Evolutionary conservation across 2,888 invertebrate species (phyloP).

Genomic region (Agrilus mali): DNA sequence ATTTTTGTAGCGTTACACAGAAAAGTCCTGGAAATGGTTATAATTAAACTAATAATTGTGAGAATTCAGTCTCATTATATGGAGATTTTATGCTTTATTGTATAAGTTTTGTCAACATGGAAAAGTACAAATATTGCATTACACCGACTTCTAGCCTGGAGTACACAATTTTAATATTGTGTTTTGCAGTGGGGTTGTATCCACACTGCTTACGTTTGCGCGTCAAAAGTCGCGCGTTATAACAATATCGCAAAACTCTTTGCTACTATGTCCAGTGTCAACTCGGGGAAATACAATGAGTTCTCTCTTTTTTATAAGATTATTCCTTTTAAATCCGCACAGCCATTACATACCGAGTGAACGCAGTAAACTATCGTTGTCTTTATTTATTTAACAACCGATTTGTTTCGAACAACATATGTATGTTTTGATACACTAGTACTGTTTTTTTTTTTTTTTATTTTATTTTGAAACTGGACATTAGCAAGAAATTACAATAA

Average conservation of each 20-base stretch:
- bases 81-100: constrained; percentile 38
- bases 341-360: too few species aligned
- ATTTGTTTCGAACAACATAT: not conserved
- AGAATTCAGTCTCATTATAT: not conserved
- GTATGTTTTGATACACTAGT: not conserved
- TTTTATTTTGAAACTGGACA: constrained; percentile 35
- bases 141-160: constrained; percentile 39
- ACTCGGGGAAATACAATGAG: too few species aligned
- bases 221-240: too few species aligned
- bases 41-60: too few species aligned
- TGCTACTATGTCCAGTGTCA: too few species aligned
- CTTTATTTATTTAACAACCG: too few species aligned
- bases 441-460: not conserved
- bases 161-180: constrained; percentile 32
- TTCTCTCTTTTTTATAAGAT: too few species aligned
- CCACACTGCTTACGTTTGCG: constrained; percentile 1
- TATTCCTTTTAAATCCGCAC: too few species aligned
- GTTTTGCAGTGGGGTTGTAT: constrained; percentile 17
- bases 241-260: too few species aligned
- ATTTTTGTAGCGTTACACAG: too few species aligned
- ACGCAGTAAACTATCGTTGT: too few species aligned
- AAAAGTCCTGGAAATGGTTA: too few species aligned
- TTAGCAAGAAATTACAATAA: constrained; percentile 31
- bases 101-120: constrained; percentile 47
- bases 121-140: constrained; percentile 51